Evolutionary conservation across 2,888 invertebrate species (phyloP), one percentile per base, ranked within the genome.

Genomic region (Heteropelma amictum): DNA sequence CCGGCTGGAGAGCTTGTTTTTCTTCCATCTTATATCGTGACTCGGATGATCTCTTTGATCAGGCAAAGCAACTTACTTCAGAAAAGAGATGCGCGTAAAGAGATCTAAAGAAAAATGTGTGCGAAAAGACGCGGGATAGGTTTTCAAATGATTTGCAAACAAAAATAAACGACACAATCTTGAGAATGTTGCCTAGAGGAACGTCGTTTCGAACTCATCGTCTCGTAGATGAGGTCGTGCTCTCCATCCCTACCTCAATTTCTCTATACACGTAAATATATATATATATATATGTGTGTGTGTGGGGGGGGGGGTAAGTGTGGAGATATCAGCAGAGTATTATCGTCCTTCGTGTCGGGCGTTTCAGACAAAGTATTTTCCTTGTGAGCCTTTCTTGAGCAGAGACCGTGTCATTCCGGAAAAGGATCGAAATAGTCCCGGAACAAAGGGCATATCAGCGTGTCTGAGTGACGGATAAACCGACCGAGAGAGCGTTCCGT

Each of bases 401-500:
- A 56, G 51, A 49, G 47, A 19, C 14, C 35, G 45, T 45, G 56
- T 19, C 33, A 21, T 65, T 40, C 45, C 8, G 23, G 33, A 33
- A 26, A 56, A 45, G 35, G 49, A 23, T 35, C 49, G 49, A 51
- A 42, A 10, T 35, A 51, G 19, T 12, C 33, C 17, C 33, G 49
- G 54, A 67, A 67, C 75, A 75, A 75, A 75, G 76, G 49, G 75
- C 60, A 70, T 75, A 72, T 80, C 76, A 72, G 72, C 61, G 74
- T 70, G 73, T 49, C 68, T 76, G 78, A 80, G 77, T 77, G 77
- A 79, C 72, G 69, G 76, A 72, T 76, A 72, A 72, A 68, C 54
- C 69, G 68, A 56, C 47, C n/a, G 35, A 49, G 49, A 61, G 70
- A 54, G 47, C 47, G 60, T 23, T 65, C 53, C 42, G 54, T 26